Conservation (phyloP, 2,888 invertebrate genomes). For the Lottia scabra region DNA sequence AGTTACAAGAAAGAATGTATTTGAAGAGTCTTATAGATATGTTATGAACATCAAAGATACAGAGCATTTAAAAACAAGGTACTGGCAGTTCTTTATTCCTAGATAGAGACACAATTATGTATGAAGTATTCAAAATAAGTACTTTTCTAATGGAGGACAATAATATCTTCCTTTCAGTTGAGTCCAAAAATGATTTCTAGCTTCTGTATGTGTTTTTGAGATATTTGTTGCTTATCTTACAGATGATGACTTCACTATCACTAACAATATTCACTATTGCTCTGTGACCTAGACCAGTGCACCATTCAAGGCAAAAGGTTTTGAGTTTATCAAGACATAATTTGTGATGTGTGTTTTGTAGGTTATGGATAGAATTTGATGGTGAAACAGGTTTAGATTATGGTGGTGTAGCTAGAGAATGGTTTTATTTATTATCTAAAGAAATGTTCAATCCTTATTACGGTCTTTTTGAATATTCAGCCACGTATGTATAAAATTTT, state of each 20-base stretch:
- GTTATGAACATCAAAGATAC: conserved; percentile 91
- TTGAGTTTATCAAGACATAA: not conserved
- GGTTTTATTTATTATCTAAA: conserved; percentile 98
- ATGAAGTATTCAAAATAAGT: no score
- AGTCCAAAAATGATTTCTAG: no score
- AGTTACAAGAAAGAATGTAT: conserved; percentile 85
- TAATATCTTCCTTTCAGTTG: no score
- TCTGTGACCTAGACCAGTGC: no score
- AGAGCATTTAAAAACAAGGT: conserved; percentile 88
- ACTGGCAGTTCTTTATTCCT: no score
- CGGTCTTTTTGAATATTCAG: conserved; percentile 98
- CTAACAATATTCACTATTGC: no score
- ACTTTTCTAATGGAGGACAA: no score
- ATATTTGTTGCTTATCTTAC: no score
- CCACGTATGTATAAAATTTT: conserved; percentile 82
- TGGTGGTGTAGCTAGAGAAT: conserved; percentile 95
- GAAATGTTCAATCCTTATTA: conserved; percentile 99
- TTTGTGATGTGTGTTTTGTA: conserved; percentile 66
- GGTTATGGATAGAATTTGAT: conserved; percentile 99
- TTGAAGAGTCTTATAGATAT: conserved; percentile 97
- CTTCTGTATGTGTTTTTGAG: not conserved
- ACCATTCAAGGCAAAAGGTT: no score
- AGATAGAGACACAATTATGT: no score
- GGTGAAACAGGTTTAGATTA: conserved; percentile 93
- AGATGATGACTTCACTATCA: no score